Evolutionary conservation across 2,797 vertebrate genomes (phyloP), one percentile per base, ranked within the genome.

Genomic region (Merluccius polli): DNA sequence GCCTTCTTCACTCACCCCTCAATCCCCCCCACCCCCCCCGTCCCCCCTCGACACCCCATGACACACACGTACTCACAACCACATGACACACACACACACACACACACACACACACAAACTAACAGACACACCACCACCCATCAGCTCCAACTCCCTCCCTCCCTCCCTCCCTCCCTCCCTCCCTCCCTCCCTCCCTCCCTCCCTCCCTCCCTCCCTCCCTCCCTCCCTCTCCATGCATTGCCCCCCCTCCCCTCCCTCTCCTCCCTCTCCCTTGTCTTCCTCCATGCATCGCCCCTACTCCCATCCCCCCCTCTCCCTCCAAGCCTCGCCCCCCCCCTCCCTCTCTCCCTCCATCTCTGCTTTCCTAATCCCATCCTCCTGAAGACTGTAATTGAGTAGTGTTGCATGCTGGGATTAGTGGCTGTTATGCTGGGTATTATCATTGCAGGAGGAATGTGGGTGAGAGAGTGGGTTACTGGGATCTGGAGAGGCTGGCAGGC

Each of bases 351-450:
- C 89, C 82, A 89, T 88, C 88, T 84, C 86, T 80, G 77, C 87
- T 85, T 48, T 18, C 85, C 87, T 93, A 93, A 93, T 94, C 92
- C 92, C 79, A 84, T 92, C 90, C 91, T 91, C 86, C 92, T 89
- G 90, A 92, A 92, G 90, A 89, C 91, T 91, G 87, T 94, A 94
- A 94, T 92, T 93, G 92, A 93, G 89, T 88, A 90, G 87, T 69
- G 74, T 83, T 75, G 86, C 90, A 74, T 92, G 90, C 88, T 89
- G 90, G 93, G 93, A 94, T 93, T 94, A 94, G 85, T 48, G 82
- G 80, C 89, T 91, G 89, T 92, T 92, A 92, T 90, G 90, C 87
- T 78, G 88, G 87, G 85, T 89, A 89, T 89, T 90, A 89, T 91
- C 86, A 82, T 90, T 77, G 88, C 87, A 77, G 82, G 80, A 82